Evolutionary conservation across 2,113 vertebrate genomes (phyloP), one percentile per base, ranked within the genome.

Genomic region (Phyllostomus discolor): DNA sequence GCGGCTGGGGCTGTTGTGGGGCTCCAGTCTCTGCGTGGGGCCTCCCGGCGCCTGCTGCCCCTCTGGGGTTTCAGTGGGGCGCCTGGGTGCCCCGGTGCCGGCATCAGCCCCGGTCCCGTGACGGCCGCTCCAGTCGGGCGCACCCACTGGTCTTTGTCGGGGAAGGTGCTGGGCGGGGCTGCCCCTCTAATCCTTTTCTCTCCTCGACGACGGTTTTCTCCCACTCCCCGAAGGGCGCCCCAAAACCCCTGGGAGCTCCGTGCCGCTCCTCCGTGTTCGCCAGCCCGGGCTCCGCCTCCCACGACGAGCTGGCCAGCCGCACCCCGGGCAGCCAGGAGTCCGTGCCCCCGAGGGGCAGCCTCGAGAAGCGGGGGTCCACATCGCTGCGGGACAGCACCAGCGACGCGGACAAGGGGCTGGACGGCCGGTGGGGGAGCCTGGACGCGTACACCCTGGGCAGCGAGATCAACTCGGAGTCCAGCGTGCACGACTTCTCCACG

Each of bases 371-470:
- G 59, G 67, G 22, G 31, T 38, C 15, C 3, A 0, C 5, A 0
- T 64, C 64, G 0, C 24, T 0, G 1, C 41, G 31, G 50, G 54
- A 15, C 62, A 69, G 57, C 33, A 0, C 2, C 31, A 1, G 43
- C 1, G 24, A 90, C 2, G 0, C 1, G 2, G 81, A 16, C 24
- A 33, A 2, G 7, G 59, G 15, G 24, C 3, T 0, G 0, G 79
- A 69, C 3, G 33, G 8, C 0, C 0, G 0, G 0, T 0, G 0
- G 0, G 70, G 38, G 9, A 46, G 19, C 6, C 1, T 5, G 50
- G 88, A 80, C 2, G 0, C 0, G 35, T 2, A 17, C 69, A 6
- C 59, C 0, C 20, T 2, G 46, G 15, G 94, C 57, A 0, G 0
- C 0, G 73, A 87, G 48, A 85, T 46, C 0, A 0, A 33, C 72